A percentile compares a stretch with the other conserved stretches of the same genome.
These are phyloP conservation scores for Drosophila sordidula DNA, from an alignment of 2,888 invertebrate genomes.

Conservation along the genomic window DNA sequence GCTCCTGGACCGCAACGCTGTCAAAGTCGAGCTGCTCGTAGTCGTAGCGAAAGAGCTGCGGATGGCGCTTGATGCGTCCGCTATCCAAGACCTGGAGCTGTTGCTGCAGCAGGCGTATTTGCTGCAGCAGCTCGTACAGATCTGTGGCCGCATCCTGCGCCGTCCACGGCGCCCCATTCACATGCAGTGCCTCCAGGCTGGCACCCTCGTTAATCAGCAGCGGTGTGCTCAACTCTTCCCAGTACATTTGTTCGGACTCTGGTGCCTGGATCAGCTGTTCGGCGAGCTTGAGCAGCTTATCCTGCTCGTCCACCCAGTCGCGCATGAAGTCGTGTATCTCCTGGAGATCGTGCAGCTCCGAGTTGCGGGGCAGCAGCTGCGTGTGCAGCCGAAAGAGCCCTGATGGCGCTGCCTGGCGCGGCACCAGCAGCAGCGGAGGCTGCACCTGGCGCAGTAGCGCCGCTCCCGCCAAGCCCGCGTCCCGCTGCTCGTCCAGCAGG, in stretches of 20 bases:
- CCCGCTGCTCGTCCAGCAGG: constrained; percentile 81
- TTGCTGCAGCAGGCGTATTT: constrained; percentile 65
- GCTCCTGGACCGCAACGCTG: constrained; percentile 70
- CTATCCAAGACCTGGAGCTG: constrained; percentile 33
- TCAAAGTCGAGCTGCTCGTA: constrained; percentile 74
- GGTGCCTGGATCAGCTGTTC: constrained; percentile 23
- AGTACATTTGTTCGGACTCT: background rate
- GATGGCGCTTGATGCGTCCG: constrained; percentile 55
- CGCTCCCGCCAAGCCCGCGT: constrained; percentile 80
- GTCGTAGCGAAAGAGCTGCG: constrained; percentile 45
- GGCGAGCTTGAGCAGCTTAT: constrained; percentile 54
- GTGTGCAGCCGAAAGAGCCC: constrained; percentile 81
- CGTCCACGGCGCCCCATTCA: constrained; percentile 80
- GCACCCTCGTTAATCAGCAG: constrained; percentile 69
- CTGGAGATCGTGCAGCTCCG: constrained; percentile 79
- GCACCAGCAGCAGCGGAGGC: constrained; percentile 81
- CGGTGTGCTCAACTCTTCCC: constrained; percentile 55
- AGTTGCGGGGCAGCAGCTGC: constrained; percentile 77
- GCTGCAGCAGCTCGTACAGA: constrained; percentile 66
- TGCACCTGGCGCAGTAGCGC: constrained; percentile 68
- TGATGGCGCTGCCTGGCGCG: constrained; percentile 79
- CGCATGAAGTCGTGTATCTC: constrained; percentile 76
- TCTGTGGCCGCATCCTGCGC: constrained; percentile 67
- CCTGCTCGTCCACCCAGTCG: constrained; percentile 77
- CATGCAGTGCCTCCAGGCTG: constrained; percentile 61